Percentiles rank a stretch among this genome's conserved stretches.
Conservation (phyloP, 1,140 invertebrate species). For the Rhynchophorus ferrugineus region DNA sequence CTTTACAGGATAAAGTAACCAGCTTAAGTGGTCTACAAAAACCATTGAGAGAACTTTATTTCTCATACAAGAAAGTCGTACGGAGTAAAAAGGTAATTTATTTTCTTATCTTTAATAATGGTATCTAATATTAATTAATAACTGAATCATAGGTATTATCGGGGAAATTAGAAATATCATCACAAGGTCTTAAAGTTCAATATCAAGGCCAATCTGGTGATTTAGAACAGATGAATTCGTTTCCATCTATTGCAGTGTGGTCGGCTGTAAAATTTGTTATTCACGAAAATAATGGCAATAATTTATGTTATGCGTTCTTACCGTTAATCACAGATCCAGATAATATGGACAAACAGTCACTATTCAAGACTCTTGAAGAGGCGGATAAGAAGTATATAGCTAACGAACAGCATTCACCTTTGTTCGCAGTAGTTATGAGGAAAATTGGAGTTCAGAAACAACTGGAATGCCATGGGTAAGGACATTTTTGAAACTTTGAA, state of each 20-base stretch:
- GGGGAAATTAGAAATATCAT: constrained; percentile 62
- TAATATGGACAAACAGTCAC: constrained; percentile 61
- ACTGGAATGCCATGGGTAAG: constrained; percentile 74
- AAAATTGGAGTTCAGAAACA: constrained; percentile 67
- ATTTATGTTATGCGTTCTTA: constrained; percentile 62
- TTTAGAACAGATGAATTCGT: constrained; percentile 61
- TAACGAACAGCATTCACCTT: constrained; percentile 59
- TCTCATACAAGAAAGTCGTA: constrained; percentile 50
- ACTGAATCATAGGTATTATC: constrained; percentile 28
- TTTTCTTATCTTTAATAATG: neutral
- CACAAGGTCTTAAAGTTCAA: constrained; percentile 56
- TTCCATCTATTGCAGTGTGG: constrained; percentile 86
- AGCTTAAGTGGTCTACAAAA: constrained; percentile 73
- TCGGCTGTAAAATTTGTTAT: constrained; percentile 74
- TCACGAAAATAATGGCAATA: constrained; percentile 28
- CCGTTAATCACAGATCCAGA: constrained; percentile 79
- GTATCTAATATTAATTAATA: neutral
- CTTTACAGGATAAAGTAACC: constrained; percentile 68
- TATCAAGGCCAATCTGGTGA: constrained; percentile 44
- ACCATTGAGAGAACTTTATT: constrained; percentile 72
- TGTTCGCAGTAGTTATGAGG: constrained; percentile 86
- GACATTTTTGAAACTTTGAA: too few species aligned
- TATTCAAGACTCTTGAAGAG: constrained; percentile 51
- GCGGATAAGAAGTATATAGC: constrained; percentile 48
- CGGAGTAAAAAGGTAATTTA: constrained; percentile 39